Base-by-base conservation (phyloP, 2,113 vertebrate genomes). In the Callithrix jacchus region DNA sequence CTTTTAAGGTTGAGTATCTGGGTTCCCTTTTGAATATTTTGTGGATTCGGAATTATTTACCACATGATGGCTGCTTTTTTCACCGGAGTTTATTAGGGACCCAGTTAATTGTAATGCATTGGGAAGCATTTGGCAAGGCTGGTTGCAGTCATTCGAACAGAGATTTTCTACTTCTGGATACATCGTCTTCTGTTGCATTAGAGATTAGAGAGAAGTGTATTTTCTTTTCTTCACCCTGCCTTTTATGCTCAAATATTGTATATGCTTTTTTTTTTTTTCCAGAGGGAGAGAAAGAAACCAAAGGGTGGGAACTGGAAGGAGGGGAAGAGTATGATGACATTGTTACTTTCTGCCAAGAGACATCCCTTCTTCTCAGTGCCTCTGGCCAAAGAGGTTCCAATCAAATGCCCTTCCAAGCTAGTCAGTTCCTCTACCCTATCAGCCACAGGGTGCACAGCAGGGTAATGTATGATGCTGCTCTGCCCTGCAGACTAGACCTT, bases 401-500 rank as follows among this genome's bases (percentile, higher is more conserved):
- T 90, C 80, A 74, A 73, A 89, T 93, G 92, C n/a, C 97, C 95
- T 98, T 98, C 95, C 87, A 96, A 96, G 20, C 95, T 47, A 88
- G 85, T 64, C 73, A 90, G 87, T 87, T 90, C 47, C 47, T 85
- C 64, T 40, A 11, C 25, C 80, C 61, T n/a, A 21, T 61, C 85
- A 94, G 82, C 94, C 96, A 21, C 58, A 83, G 92, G 85, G 86
- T 47, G 6, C 90, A 40, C 4, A 0, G 79, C 56, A 83, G 93
- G 87, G 37, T 47, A 56, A 91, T 17, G 0, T 23, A 14, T 40
- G 73, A 74, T 42, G n/a, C 37, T 11, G 74, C 16, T 96, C 94
- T 96, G 90, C 54, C 96, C 96, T 98, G 96, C 95, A 95, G 96
- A 77, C 73, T 89, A 95, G 90, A 94, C 92, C 95, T 97, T 98